phyloP scores from a whole-genome alignment of 1,140 invertebrate genomes.

The Formica exsecta region DNA sequence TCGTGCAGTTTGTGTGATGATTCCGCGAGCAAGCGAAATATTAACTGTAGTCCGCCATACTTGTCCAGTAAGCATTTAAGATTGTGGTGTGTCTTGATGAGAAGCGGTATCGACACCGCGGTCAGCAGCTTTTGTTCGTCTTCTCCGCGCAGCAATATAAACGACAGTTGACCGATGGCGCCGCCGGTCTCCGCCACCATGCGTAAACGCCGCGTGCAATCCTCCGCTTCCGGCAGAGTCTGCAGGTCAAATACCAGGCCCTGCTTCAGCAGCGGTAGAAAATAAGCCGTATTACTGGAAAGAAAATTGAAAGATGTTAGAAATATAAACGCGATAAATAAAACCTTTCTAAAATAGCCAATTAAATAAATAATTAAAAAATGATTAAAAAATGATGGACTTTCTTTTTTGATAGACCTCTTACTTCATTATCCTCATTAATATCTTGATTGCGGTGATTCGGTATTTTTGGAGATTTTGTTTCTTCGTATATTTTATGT shows the following conservation, averaged over 20 bases:
- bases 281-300: conserved; percentile 79
- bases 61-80: conserved; percentile 77
- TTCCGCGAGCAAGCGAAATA: conserved; percentile 78
- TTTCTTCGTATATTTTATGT: conserved; percentile 78
- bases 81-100: conserved; percentile 76
- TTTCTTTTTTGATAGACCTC: conserved; percentile 1
- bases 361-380: too few relatives aligned
- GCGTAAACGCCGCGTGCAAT: conserved; percentile 75
- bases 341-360: neutral
- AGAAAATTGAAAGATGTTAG: neutral
- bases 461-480: conserved; percentile 76
- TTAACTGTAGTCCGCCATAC: conserved; percentile 79
- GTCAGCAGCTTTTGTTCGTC: conserved; percentile 78
- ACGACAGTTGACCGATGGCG: conserved; percentile 79
- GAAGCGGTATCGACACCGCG: conserved; percentile 83
- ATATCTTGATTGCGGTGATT: conserved; percentile 65
- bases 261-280: conserved; percentile 82
- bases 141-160: conserved; percentile 78
- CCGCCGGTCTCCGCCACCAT: conserved; percentile 79
- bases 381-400: neutral
- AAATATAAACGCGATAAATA: neutral
- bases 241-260: conserved; percentile 83
- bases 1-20: conserved; percentile 76
- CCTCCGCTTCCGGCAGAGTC: conserved; percentile 75
- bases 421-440: conserved; percentile 80